These are phyloP conservation scores for Trochalopteron elliotii DNA, from an alignment of 2,113 vertebrate species.

Conservation along the genomic window DNA sequence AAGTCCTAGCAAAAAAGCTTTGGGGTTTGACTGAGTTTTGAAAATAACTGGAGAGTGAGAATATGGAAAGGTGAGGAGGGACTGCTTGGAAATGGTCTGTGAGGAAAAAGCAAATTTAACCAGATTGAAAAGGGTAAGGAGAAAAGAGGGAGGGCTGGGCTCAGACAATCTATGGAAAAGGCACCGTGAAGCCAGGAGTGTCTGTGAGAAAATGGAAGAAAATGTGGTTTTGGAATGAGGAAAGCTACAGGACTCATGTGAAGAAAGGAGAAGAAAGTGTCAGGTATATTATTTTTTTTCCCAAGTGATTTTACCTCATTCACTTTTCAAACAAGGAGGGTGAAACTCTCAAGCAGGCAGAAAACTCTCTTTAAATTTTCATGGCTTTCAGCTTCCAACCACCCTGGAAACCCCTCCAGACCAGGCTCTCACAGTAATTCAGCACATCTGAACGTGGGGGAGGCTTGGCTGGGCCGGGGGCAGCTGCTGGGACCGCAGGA, in stretches of 20 bases:
- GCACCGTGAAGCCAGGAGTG: neutral
- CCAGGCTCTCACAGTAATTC: neutral
- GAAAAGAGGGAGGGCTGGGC: neutral
- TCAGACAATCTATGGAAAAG: neutral
- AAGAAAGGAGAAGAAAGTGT: conserved; percentile 17
- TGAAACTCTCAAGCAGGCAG: neutral
- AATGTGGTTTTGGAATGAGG: neutral
- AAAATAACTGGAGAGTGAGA: neutral
- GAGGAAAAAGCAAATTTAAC: neutral
- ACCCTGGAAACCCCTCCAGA: neutral
- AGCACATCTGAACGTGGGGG: neutral
- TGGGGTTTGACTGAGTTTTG: neutral
- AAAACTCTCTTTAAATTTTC: neutral
- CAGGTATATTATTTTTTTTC: neutral
- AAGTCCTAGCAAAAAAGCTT: neutral
- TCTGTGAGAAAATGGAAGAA: neutral
- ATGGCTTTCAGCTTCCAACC: neutral
- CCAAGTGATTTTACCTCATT: neutral
- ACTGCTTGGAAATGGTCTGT: neutral
- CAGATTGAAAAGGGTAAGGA: neutral
- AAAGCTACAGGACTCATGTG: neutral
- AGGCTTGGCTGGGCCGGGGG: neutral
- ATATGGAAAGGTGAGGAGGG: neutral
- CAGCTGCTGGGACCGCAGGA: neutral
- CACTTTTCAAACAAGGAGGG: neutral